Conservation (phyloP, 2,797 vertebrate species). For the Esox masquinongy region DNA sequence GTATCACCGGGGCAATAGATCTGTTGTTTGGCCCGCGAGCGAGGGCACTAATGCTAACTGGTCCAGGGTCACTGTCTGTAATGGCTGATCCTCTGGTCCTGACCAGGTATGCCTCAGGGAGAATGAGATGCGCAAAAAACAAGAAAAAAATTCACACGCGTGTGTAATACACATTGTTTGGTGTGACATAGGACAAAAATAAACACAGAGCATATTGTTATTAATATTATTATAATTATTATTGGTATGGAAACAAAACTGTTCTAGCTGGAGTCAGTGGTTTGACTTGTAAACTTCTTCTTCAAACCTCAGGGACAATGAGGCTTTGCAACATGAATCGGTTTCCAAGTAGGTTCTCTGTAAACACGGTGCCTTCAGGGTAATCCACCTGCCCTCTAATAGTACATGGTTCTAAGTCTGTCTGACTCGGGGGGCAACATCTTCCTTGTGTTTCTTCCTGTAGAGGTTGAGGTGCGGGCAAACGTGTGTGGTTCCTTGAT, state of each 20-base stretch:
- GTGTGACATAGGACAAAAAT: no score
- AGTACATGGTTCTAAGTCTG: not conserved
- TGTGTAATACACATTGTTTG: no score
- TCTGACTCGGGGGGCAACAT: not conserved
- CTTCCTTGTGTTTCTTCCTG: conserved; percentile 68
- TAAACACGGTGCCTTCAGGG: not conserved
- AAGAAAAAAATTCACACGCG: no score
- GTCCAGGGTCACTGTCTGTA: no score
- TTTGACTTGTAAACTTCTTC: not conserved
- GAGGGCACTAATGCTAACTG: no score
- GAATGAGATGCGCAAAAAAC: no score
- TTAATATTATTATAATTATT: not conserved
- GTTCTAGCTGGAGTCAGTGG: not conserved
- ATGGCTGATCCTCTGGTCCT: no score
- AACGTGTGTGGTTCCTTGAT: conserved; percentile 40
- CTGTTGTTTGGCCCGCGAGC: no score
- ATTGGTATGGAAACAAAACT: not conserved
- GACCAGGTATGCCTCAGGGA: no score
- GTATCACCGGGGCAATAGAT: no score
- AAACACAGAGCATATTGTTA: no score
- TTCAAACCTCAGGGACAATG: not conserved
- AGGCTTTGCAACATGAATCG: not conserved
- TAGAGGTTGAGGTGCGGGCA: conserved; percentile 68
- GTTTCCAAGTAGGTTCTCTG: not conserved
- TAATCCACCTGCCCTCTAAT: not conserved